Evolutionary conservation across 2,797 vertebrate genomes (phyloP), one percentile per base, ranked within the genome.

Genomic region (Erithacus rubecula): DNA sequence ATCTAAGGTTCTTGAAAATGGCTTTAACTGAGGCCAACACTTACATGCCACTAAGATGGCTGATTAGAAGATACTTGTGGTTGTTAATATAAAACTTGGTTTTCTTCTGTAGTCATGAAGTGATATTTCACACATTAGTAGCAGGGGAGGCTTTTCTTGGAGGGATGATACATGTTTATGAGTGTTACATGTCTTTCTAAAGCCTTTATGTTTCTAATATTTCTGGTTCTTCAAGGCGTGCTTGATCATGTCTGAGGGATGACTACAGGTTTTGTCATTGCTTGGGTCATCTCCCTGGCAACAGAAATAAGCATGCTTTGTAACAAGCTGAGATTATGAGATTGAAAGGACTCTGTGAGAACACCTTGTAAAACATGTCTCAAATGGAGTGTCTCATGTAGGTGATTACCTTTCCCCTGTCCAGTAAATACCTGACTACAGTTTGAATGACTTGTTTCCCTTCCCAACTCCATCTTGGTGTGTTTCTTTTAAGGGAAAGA

Each of bases 201-300:
- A 92, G 78, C 46, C 30, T 80, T 89, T 43, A 11, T 85, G 43
- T 75, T 83, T 81, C 92, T 89, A 23, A 96, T 89, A 92, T 92
- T 96, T 95, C 96, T 93, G 90, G 96, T 96, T 96, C 84, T 95
- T 95, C 95, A 85, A 95, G 95, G 70, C 95, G 3, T 86, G 96
- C 92, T 93, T 81, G 69, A 65, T 95, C 95, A 72, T 43, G 94
- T 93, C 79, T 78, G 87, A 80, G 64, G 84, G 81, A 90, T 95
- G 95, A 46, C 84, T 93, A 21, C 46, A 69, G 1, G 4, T 91
- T 89, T 94, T 95, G 89, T 94, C 84, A 89, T 36, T 92, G 79
- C 82, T 95, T 94, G 82, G 92, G 87, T 95, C 94, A 94, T 95
- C 75, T 81, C 96, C 72, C 29, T 53, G 43, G 75, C 82, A 96